Conservation (phyloP, 2,113 vertebrate species). For the Bubo blakistoni region DNA sequence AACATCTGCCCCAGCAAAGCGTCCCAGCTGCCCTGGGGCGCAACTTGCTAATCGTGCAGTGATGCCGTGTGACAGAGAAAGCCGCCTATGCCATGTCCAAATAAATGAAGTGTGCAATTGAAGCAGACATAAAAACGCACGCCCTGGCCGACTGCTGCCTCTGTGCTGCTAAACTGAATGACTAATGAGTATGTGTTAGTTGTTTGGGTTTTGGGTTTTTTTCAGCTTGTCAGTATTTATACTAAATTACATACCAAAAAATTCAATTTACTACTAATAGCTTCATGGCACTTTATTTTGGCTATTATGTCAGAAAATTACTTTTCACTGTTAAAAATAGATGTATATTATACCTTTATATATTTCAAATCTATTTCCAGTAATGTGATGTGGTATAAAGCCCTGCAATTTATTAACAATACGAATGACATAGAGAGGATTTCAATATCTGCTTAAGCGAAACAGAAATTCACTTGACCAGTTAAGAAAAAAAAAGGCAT, state of each 20-base stretch:
- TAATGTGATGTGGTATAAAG: constrained; percentile 10
- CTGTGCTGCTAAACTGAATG: constrained; percentile 58
- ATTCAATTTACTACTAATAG: constrained; percentile 70
- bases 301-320: constrained; percentile 66
- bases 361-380: constrained; percentile 52
- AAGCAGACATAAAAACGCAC: constrained; percentile 73
- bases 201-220: neutral
- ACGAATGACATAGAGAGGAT: neutral
- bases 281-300: constrained; percentile 65
- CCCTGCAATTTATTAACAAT: constrained; percentile 48
- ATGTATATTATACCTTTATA: constrained; percentile 39
- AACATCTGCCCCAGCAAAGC: constrained; percentile 80
- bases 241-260: constrained; percentile 70
- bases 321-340: constrained; percentile 57
- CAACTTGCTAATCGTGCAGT: constrained; percentile 66
- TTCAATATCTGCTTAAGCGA: constrained; percentile 25
- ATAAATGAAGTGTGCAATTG: constrained; percentile 77
- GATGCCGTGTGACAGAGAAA: constrained; percentile 68
- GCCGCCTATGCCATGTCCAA: constrained; percentile 70
- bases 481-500: neutral
- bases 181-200: constrained; percentile 50
- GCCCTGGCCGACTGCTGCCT: constrained; percentile 66
- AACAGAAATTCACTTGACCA: neutral
- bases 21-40: constrained; percentile 76
- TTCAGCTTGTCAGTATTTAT: constrained; percentile 61